phyloP scores from a whole-genome alignment of 2,113 vertebrate species.

The Meriones unguiculatus region DNA sequence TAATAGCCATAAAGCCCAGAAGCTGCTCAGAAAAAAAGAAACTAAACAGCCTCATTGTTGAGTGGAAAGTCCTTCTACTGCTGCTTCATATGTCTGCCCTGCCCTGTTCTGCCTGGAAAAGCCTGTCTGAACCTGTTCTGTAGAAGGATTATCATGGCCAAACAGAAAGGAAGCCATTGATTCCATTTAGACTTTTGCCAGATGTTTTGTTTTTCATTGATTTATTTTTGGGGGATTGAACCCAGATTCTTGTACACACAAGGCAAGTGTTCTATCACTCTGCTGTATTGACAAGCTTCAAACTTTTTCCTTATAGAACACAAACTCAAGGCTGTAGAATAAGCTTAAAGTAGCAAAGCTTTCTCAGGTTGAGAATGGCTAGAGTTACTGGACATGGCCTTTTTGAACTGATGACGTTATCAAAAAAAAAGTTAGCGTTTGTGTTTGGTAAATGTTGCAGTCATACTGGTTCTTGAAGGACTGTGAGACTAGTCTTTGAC shows the following conservation, averaged over 20 bases:
- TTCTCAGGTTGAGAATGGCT: constrained; percentile 35
- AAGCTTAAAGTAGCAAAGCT: neutral
- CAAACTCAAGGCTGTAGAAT: constrained; percentile 35
- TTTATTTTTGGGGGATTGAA: neutral
- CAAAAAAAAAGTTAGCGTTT: neutral
- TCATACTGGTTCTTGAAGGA: neutral
- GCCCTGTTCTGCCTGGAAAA: neutral
- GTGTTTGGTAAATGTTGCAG: neutral
- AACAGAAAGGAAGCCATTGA: constrained; percentile 26
- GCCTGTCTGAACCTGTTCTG: constrained; percentile 33
- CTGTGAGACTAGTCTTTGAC: neutral
- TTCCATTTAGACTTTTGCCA: constrained; percentile 49
- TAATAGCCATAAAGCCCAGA: constrained; percentile 50
- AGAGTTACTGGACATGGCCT: neutral
- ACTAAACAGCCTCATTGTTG: constrained; percentile 29
- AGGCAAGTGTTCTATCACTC: neutral
- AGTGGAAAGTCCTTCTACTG: neutral
- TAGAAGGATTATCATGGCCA: neutral
- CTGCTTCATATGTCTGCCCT: neutral
- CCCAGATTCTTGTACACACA: neutral
- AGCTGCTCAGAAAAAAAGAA: constrained; percentile 44
- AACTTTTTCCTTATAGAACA: constrained; percentile 12
- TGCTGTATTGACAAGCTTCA: neutral
- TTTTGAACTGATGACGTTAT: neutral
- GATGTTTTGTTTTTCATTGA: neutral